Conservation (phyloP, 2,113 vertebrate genomes). For the Struthio camelus region DNA sequence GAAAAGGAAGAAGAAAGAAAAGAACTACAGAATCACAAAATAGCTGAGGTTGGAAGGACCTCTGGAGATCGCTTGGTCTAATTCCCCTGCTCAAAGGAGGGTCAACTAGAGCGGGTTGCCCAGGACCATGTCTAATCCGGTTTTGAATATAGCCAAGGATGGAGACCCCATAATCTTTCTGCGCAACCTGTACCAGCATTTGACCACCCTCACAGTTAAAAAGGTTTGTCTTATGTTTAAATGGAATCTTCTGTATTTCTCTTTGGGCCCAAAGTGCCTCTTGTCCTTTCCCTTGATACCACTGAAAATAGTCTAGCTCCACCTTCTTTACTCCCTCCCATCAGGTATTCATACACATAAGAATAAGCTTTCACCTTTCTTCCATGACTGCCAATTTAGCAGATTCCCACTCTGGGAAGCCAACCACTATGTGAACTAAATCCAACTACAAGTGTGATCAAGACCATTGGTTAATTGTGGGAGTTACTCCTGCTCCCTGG, state of each 20-base stretch:
- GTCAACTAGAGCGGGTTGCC: fast-evolving
- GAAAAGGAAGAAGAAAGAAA: neutral
- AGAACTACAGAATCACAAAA: neutral
- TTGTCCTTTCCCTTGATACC: neutral
- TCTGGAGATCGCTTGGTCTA: neutral
- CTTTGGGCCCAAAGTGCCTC: neutral
- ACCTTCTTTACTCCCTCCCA: neutral
- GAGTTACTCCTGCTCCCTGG: neutral
- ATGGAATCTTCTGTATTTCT: neutral
- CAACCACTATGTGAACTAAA: neutral
- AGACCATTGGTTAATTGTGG: neutral
- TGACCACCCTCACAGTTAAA: neutral
- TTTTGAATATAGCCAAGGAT: neutral
- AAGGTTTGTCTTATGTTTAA: neutral
- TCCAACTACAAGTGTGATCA: neutral
- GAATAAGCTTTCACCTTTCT: neutral
- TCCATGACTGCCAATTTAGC: neutral
- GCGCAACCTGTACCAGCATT: neutral
- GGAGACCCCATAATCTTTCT: neutral
- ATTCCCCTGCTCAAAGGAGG: neutral
- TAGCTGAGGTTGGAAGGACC: neutral
- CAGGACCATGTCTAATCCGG: neutral
- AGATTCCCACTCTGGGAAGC: neutral
- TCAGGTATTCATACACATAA: neutral
- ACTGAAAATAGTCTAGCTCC: neutral